phyloP scores from a whole-genome alignment of 2,113 vertebrate species.

The Phalacrocorax aristotelis region DNA sequence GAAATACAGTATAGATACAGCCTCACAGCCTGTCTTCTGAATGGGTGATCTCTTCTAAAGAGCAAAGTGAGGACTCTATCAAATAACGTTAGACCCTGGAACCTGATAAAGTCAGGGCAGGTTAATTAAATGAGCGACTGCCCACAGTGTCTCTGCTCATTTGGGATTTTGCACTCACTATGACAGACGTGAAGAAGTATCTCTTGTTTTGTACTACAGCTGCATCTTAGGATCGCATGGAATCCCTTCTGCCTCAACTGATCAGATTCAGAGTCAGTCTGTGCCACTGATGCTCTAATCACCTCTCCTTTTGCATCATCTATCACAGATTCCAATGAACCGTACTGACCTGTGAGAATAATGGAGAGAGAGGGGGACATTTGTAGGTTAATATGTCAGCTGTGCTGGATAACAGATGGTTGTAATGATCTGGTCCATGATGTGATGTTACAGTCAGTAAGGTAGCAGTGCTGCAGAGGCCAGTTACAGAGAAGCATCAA shows the following conservation, averaged over 20 bases:
- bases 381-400: conserved; percentile 14
- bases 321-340: background rate
- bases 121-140: conserved; percentile 54
- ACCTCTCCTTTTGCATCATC: conserved; percentile 34
- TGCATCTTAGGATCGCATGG: conserved; percentile 20
- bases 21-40: background rate
- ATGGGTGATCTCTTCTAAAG: background rate
- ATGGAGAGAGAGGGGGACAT: background rate
- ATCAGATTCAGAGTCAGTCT: conserved; percentile 43
- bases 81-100: conserved; percentile 7
- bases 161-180: background rate
- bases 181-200: conserved; percentile 27
- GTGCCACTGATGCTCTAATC: conserved; percentile 4
- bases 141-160: background rate
- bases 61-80: conserved; percentile 21
- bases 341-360: background rate
- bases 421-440: background rate
- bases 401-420: conserved; percentile 1
- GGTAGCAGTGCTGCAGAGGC: background rate
- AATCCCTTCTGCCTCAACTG: conserved; percentile 33
- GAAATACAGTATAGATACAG: background rate
- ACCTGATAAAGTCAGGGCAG: background rate
- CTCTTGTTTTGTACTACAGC: background rate
- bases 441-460: background rate
- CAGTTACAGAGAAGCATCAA: background rate